phyloP scores from a whole-genome alignment of 2,113 vertebrate genomes.

The Hypanus sabinus region DNA sequence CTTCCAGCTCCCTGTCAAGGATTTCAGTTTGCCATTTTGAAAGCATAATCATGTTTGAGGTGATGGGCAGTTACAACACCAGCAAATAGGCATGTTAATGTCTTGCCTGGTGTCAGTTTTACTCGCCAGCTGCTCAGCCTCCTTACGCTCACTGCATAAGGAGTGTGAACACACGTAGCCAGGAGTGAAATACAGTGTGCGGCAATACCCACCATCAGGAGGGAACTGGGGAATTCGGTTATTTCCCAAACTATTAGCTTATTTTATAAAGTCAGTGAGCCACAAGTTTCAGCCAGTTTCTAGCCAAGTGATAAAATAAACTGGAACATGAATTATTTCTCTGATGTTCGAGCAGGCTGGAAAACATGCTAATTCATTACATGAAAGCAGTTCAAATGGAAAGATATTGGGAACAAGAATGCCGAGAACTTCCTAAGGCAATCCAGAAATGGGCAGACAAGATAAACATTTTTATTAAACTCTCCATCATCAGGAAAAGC shows the following conservation, averaged over 20 bases:
- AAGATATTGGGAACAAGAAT: background rate
- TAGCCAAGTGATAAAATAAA: background rate
- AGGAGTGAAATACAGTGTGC: background rate
- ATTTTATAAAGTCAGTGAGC: background rate
- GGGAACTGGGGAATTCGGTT: background rate
- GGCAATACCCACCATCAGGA: background rate
- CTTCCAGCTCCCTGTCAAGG: background rate
- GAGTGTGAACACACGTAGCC: background rate
- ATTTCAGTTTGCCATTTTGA: background rate
- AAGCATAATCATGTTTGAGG: background rate
- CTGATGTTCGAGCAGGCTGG: background rate
- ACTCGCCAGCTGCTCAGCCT: background rate
- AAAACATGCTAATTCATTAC: background rate
- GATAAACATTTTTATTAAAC: background rate
- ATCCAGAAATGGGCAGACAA: background rate
- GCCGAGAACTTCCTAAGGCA: too few species aligned
- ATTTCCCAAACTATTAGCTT: background rate
- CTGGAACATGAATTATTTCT: background rate
- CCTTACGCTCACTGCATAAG: background rate
- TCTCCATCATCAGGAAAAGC: background rate
- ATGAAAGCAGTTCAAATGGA: background rate
- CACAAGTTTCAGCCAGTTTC: background rate
- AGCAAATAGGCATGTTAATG: background rate
- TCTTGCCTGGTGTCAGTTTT: background rate
- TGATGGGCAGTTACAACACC: background rate